phyloP scores from a whole-genome alignment of 2,797 vertebrate genomes.

The Sciurus carolinensis region DNA sequence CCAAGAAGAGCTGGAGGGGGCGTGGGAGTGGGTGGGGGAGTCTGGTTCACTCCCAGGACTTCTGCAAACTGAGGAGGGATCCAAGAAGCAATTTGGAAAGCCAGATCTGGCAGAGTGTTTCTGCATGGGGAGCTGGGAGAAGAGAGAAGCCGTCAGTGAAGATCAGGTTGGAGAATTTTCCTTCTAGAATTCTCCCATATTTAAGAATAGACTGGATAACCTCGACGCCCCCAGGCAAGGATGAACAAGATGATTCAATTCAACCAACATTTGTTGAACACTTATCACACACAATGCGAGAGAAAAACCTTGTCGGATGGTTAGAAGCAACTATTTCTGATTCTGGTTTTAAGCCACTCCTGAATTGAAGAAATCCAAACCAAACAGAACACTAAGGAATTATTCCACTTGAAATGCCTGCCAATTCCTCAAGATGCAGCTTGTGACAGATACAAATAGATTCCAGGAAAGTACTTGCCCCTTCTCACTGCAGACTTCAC shows the following conservation, averaged over 20 bases:
- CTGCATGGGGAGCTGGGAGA: background rate
- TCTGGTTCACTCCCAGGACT: background rate
- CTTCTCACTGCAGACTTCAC: background rate
- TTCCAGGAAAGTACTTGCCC: slow-evolving; percentile 61
- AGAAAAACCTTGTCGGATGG: background rate
- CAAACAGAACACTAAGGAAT: slow-evolving; percentile 62
- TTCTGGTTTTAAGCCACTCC: slow-evolving; percentile 52
- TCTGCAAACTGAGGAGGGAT: background rate
- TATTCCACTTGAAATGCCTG: slow-evolving; percentile 54
- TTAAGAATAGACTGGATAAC: background rate
- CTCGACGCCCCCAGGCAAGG: background rate
- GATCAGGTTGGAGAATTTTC: background rate
- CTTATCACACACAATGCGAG: background rate
- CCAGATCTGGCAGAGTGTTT: background rate
- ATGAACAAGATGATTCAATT: background rate
- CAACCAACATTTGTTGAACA: slow-evolving; percentile 41
- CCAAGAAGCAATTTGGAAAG: background rate
- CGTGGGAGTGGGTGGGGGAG: no score
- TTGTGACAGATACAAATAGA: slow-evolving; percentile 31
- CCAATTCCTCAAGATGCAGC: slow-evolving; percentile 62
- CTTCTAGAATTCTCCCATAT: background rate
- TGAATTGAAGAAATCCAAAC: slow-evolving; percentile 68
- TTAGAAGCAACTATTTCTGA: background rate
- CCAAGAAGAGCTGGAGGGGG: background rate
- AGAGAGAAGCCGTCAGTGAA: background rate